Base-by-base conservation (phyloP, 2,113 vertebrate species). In the Poeciliopsis turrubarensis region DNA sequence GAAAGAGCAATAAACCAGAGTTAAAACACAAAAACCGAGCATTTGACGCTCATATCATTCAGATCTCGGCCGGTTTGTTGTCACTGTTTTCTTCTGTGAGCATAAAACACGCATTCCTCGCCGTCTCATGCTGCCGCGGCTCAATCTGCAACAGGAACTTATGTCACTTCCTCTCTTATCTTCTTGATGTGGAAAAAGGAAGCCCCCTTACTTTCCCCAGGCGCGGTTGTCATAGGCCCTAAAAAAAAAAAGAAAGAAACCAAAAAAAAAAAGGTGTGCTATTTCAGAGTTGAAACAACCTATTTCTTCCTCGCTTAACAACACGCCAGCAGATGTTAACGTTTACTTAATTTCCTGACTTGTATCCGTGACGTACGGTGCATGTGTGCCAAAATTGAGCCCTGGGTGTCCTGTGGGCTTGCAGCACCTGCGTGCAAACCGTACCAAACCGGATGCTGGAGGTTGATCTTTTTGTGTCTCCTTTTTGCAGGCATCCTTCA, bases 141-240 rank as follows among this genome's bases (percentile, higher is more conserved):
- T 64, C 47, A 63, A 73, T 65, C n/a, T 70, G 26, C 66, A 75
- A 62, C 80, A 93, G 93, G 91, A 94, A 90, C 88, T 94, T 77
- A 89, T 82, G 86, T 95, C 90, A 95, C 82, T 89, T 95, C 92
- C 93, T 88, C 72, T 87, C 65, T 77, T 86, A 91, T 88, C 83
- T 75, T 79, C 64, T 73, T 69, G 71, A 81, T 86, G 83, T 87
- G 75, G 92, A 93, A 92, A 92, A 85, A 89, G 86, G 77, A 94
- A 93, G 87, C 84, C 90, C 89, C 87, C 72, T 81, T 73, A 90
- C 75, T 87, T 92, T 91, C 86, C 88, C 84, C 73, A 84, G 75
- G 77, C 84, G 73, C 11, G 77, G 69, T 86, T 90, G 69, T 76
- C 75, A 29, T 47, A 68, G 72, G 34, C 27, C 39, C 10, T 22